These are phyloP conservation scores for Pinna nobilis DNA, from an alignment of 1,140 invertebrate species.

Conservation along the genomic window DNA sequence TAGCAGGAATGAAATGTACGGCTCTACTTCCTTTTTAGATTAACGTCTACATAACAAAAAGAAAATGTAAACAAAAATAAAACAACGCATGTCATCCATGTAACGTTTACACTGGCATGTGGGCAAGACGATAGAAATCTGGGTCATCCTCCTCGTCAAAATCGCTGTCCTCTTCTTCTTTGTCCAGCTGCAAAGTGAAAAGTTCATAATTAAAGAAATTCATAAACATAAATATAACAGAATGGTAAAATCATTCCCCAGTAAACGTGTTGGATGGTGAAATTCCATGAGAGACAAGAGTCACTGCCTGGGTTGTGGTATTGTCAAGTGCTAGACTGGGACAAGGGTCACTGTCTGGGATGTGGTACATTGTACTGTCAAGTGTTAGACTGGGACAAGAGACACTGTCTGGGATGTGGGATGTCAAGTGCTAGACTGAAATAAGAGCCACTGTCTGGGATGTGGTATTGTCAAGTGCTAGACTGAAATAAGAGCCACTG, in stretches of 20 bases:
- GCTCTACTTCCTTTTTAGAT: too few relatives aligned
- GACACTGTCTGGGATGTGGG: too few relatives aligned
- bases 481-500: too few relatives aligned
- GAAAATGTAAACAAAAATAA: not conserved
- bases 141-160: constrained; percentile 89
- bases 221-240: not conserved
- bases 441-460: too few relatives aligned
- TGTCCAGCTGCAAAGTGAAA: constrained; percentile 60
- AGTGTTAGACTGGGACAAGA: too few relatives aligned
- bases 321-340: not conserved
- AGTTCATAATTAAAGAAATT: not conserved
- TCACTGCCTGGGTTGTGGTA: not conserved
- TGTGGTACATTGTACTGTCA: too few relatives aligned
- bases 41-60: too few relatives aligned
- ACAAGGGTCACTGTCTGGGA: too few relatives aligned
- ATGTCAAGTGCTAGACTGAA: too few relatives aligned
- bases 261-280: not conserved
- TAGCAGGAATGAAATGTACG: too few relatives aligned
- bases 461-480: too few relatives aligned
- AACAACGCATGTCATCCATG: not conserved
- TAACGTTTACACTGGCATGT: constrained; percentile 76
- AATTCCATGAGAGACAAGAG: not conserved
- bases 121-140: constrained; percentile 86
- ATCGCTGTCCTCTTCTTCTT: constrained; percentile 76
- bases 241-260: not conserved